Evolutionary conservation across 2,113 vertebrate genomes (phyloP), one percentile per base, ranked within the genome.

Genomic region (Chionis minor): DNA sequence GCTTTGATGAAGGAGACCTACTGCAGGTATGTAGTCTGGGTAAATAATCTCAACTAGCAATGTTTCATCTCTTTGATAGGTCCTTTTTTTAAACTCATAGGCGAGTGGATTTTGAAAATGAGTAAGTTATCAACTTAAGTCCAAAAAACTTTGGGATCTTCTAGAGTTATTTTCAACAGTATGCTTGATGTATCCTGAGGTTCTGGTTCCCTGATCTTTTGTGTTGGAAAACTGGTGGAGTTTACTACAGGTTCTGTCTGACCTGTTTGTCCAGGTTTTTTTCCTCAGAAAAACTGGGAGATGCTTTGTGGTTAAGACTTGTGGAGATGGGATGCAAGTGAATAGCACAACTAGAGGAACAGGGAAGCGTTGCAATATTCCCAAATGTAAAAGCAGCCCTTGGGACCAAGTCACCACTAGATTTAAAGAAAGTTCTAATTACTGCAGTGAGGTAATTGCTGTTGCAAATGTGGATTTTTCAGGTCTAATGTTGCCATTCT

Each of bases 1-100:
- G 99, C 97, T 99, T 99, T 98, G 99, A 99, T 89, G 99, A 99
- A 95, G 99, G 99, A 98, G 98, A 99, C 88, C 98, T 99, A 90
- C 98, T 99, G 96, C 99, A 99, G 99, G 99, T 99, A 98, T 93
- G 97, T 87, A 66, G 44, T 56, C 26, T 8, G 62, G 77, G 44
- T 61, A 65, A 75, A 56, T 74, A 0, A 4, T 45, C 47, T 81
- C 16, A 88, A 55, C 26, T 67, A 85, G 52, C 26, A 33, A 4
- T 32, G 13, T 44, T 75, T 86, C 11, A 9, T 85, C 30, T 14
- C 58, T 42, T 78, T 74, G 23, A 44, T 47, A 56, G 16, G 42
- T 88, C 28, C 28, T 28, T 32, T 77, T 91, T 86, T 88, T 35
- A 81, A 81, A 49, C 44, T 79, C 8, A 3, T 14, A 3, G 8